A percentile compares a stretch with the other conserved stretches of the same genome.
Conservation (phyloP, 92 coral and sea anemone species). For the Porites rus region DNA sequence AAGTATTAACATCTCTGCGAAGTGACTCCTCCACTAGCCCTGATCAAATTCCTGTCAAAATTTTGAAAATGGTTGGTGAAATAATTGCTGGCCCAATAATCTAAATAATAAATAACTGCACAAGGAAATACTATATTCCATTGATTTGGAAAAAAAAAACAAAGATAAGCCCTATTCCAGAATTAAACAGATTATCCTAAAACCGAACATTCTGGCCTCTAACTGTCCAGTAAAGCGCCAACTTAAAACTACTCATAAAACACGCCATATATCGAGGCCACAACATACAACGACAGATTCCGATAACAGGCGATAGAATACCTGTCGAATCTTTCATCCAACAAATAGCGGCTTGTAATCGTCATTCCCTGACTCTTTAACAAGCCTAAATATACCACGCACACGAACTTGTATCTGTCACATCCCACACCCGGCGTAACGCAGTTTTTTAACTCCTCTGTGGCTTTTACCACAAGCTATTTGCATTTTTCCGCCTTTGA, state of each 20-base stretch:
- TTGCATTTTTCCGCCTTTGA: conserved; percentile 58
- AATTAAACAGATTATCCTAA: conserved; percentile 21
- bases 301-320: conserved; percentile 66
- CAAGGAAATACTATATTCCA: conserved; percentile 10
- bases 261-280: conserved; percentile 73
- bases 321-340: conserved; percentile 78
- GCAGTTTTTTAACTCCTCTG: conserved; percentile 70
- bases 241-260: conserved; percentile 49
- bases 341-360: conserved; percentile 76
- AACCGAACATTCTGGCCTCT: background rate
- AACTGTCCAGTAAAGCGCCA: background rate
- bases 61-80: conserved; percentile 33
- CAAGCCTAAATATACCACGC: conserved; percentile 68
- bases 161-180: conserved; percentile 52
- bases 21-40: conserved; percentile 58
- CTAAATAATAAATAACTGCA: conserved; percentile 39
- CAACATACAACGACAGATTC: conserved; percentile 64
- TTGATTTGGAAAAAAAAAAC: conserved; percentile 39
- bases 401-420: conserved; percentile 76
- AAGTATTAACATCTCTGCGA: conserved; percentile 29
- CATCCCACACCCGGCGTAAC: conserved; percentile 61
- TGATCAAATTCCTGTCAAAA: conserved; percentile 55
- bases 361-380: conserved; percentile 71
- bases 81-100: conserved; percentile 19
- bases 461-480: conserved; percentile 55